Evolutionary conservation across 2,888 invertebrate species (phyloP).

Genomic region (Tachina fera): DNA sequence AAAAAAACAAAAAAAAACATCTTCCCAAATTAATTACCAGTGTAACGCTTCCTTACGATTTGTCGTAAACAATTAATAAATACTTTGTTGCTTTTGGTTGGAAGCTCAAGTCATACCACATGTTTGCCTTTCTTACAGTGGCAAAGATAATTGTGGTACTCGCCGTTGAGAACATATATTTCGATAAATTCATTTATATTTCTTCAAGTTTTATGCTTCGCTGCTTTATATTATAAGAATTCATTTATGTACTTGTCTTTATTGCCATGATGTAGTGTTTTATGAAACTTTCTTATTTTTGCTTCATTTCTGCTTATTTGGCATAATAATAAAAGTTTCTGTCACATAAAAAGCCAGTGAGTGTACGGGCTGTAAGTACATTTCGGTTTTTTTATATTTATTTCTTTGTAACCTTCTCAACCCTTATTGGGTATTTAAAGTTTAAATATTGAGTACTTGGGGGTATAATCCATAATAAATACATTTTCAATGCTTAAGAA

Average conservation of each 20-base stretch:
- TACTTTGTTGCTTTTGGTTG: slow-evolving; percentile 54
- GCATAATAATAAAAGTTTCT: slow-evolving; percentile 57
- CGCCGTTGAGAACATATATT: too few relatives aligned
- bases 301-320: slow-evolving; percentile 55
- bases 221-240: not conserved
- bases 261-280: not conserved
- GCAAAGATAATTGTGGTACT: not conserved
- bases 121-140: slow-evolving; percentile 10
- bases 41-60: slow-evolving; percentile 72
- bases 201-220: not conserved
- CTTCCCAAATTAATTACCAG: slow-evolving; percentile 70
- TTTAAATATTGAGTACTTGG: slow-evolving; percentile 69
- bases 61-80: slow-evolving; percentile 72
- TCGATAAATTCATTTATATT: not conserved
- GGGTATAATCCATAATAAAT: slow-evolving; percentile 72
- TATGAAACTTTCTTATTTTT: slow-evolving; percentile 23
- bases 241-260: not conserved
- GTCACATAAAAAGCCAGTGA: slow-evolving; percentile 40
- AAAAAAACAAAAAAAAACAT: slow-evolving; percentile 29
- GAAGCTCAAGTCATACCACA: slow-evolving; percentile 10
- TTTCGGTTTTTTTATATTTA: slow-evolving; percentile 8
- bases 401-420: slow-evolving; percentile 59
- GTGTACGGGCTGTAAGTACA: not conserved
- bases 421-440: slow-evolving; percentile 68
- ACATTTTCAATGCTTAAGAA: slow-evolving; percentile 65